Evolutionary conservation across 2,888 invertebrate genomes (phyloP).

Genomic region (Brachypterus glaber): DNA sequence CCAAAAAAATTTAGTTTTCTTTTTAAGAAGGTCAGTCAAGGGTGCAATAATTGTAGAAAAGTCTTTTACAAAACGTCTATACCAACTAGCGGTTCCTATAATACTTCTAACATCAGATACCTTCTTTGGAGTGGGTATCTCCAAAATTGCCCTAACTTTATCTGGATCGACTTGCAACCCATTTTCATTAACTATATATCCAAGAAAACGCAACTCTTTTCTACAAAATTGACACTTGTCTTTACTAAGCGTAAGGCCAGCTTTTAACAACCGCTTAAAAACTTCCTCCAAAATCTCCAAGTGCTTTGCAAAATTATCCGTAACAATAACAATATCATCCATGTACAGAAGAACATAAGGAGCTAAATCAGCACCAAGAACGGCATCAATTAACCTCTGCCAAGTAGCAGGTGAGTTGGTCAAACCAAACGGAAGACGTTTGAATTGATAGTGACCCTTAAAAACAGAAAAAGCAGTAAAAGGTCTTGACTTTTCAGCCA

Average conservation of each 20-base stretch:
- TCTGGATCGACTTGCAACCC: conserved; percentile 12
- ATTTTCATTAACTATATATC: conserved; percentile 9
- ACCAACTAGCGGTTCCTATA: conserved; percentile 7
- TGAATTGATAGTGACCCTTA: too few species aligned
- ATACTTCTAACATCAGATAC: conserved; percentile 1
- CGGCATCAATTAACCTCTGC: too few species aligned
- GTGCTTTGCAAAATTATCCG: conserved; percentile 8
- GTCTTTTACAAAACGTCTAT: conserved; percentile 11
- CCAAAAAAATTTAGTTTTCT: too few species aligned
- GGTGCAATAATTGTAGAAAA: conserved; percentile 1
- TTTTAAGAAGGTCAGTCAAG: conserved; percentile 3
- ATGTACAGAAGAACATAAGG: too few species aligned
- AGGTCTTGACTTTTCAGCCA: too few species aligned
- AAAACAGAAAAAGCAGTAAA: too few species aligned
- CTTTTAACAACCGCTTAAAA: conserved; percentile 1
- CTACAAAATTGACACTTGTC: conserved; percentile 2
- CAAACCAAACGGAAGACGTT: background rate
- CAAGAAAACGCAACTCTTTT: background rate
- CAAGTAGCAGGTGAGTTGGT: background rate
- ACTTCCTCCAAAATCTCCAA: conserved; percentile 4
- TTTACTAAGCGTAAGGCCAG: conserved; percentile 2
- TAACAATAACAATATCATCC: too few species aligned
- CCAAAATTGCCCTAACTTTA: conserved; percentile 13
- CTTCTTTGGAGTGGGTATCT: background rate
- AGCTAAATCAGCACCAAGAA: too few species aligned